A percentile compares a stretch with the other conserved stretches of the same genome.
Evolutionary conservation across 2,113 vertebrate species (phyloP).

Genomic region (Talpa occidentalis): DNA sequence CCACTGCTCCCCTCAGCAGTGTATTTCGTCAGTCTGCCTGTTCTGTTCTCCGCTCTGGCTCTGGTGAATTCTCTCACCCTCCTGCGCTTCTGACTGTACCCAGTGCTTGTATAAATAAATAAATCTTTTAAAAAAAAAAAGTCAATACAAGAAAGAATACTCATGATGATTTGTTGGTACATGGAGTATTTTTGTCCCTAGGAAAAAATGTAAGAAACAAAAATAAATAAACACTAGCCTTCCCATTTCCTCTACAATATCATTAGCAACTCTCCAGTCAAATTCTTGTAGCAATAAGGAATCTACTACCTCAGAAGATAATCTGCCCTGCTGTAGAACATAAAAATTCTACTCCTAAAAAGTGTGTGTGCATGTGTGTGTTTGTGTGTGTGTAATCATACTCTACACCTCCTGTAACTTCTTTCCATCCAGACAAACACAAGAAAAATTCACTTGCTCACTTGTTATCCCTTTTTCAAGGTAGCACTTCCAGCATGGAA

Average conservation of each 20-base stretch:
- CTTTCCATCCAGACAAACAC: neutral
- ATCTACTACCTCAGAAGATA: neutral
- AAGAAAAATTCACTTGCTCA: slow-evolving; percentile 10
- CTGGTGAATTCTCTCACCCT: no score
- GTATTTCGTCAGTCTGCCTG: no score
- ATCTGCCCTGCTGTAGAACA: neutral
- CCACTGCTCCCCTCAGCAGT: no score
- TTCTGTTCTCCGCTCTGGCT: no score
- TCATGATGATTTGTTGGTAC: neutral
- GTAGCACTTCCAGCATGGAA: neutral
- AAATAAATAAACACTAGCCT: neutral
- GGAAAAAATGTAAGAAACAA: slow-evolving; percentile 12
- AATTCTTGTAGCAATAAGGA: neutral
- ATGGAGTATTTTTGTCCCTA: neutral
- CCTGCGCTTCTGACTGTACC: no score
- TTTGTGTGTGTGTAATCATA: neutral
- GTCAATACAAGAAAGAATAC: neutral
- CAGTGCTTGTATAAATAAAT: no score
- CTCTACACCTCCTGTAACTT: neutral
- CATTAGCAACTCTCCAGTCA: neutral
- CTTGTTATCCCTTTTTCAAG: neutral
- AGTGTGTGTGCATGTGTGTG: no score
- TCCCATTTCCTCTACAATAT: neutral
- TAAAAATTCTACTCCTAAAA: neutral
- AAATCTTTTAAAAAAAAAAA: slow-evolving; percentile 22